Evolutionary conservation across 1,140 invertebrate genomes (phyloP), one percentile per base, ranked within the genome.

Genomic region (Ceratina australensis): DNA sequence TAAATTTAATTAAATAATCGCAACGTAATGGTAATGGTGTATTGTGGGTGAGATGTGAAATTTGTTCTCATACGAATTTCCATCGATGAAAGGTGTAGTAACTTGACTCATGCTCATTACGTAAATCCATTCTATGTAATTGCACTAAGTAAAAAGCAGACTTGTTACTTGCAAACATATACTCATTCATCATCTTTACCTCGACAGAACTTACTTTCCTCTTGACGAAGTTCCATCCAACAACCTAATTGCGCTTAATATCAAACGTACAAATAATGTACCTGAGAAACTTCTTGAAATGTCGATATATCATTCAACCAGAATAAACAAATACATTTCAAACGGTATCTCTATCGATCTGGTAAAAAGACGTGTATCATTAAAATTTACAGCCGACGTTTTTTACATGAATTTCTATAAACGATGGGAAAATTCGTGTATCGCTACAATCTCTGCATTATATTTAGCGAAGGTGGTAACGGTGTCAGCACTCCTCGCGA

Each of bases 401-500:
- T 33, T 33, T 33, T 33, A 33, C 7, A 42, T 42, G 33, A 10
- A 42, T 42, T 5, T 42, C 10, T 3, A 10, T 7, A 42, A 42
- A 42, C 10, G 2, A 42, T 42, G 33, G 33, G 33, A 42, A 42
- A 42, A 42, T 42, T 42, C 33, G 5, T 42, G 8, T 42, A 42
- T 42, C 33, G 10, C 33, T 42, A 42, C 3, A 5, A 42, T 42
- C 33, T 42, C 5, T 42, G 33, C 3, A 42, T 42, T 42, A 42
- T 42, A 42, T 42, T 42, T 42, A 42, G 33, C 33, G 33, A 42
- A 33, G 22, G 18, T 26, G 50, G 59, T 28, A 56, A 42, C 64
- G 54, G 20, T 42, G 50, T 47, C 59, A 69, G 57, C 24, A 63
- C 61, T 71, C 74, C 59, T 61, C 69, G 75, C 52, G 50, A 16